These are phyloP conservation scores for Ceuthmochares aereus DNA, from an alignment of 2,113 vertebrate species.

Conservation along the genomic window DNA sequence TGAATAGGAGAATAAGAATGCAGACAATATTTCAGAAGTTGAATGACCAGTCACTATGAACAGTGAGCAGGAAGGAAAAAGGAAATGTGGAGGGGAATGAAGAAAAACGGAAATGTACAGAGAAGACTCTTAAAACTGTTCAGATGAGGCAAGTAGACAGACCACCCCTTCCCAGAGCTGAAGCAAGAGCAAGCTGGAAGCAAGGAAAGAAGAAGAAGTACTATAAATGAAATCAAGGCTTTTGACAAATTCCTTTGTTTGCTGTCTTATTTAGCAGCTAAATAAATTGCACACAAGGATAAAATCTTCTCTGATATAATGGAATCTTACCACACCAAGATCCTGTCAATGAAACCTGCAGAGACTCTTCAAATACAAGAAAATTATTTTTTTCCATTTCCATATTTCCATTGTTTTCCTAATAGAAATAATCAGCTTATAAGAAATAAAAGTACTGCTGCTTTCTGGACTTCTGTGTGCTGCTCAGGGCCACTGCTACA, in stretches of 20 bases:
- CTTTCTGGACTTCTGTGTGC: not conserved
- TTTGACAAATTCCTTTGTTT: not conserved
- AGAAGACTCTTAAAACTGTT: not conserved
- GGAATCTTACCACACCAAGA: not conserved
- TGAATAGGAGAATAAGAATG: conserved; percentile 6
- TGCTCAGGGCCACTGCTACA: not conserved
- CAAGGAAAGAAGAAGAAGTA: not conserved
- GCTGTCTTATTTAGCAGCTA: not conserved
- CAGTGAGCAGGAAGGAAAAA: not conserved
- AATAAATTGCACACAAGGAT: not conserved
- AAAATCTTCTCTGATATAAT: not conserved
- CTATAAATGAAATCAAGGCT: not conserved
- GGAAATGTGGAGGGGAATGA: not conserved
- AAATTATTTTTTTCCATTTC: not conserved
- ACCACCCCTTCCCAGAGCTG: not conserved
- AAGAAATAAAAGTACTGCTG: not conserved
- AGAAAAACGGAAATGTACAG: not conserved
- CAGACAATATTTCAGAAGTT: conserved; percentile 35
- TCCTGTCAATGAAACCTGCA: not conserved
- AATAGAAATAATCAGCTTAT: not conserved
- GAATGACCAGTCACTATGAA: not conserved
- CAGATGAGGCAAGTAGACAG: not conserved
- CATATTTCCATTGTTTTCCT: not conserved
- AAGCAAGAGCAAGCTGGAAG: not conserved
- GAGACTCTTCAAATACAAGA: not conserved